These are phyloP conservation scores for Castor canadensis DNA, from an alignment of 2,113 vertebrate species.

Conservation along the genomic window DNA sequence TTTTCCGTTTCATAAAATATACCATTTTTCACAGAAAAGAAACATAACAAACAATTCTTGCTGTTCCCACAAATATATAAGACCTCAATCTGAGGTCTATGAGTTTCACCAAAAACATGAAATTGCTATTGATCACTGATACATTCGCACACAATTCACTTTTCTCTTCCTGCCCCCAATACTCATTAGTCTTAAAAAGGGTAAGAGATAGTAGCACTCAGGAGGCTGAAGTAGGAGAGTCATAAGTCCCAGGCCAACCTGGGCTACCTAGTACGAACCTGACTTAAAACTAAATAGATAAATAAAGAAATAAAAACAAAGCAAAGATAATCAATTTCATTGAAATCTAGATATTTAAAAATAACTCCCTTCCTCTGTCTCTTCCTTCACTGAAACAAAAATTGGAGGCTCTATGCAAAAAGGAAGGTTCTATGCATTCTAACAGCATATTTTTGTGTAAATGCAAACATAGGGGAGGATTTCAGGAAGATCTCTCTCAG, in stretches of 20 bases:
- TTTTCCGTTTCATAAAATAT: constrained; percentile 19
- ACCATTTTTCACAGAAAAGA: constrained; percentile 17
- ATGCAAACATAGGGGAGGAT: neutral
- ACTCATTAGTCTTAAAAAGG: neutral
- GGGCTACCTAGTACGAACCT: neutral
- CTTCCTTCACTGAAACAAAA: constrained; percentile 1
- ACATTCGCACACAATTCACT: neutral
- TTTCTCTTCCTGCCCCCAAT: neutral
- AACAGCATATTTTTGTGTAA: neutral
- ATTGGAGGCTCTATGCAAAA: neutral
- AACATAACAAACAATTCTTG: neutral
- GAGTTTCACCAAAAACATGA: constrained; percentile 8
- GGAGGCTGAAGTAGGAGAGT: neutral
- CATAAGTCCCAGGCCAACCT: neutral
- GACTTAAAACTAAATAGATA: too few relatives aligned
- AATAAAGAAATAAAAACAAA: neutral
- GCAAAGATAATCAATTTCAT: neutral
- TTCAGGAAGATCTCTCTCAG: neutral
- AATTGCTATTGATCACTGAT: neutral
- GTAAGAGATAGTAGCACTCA: neutral
- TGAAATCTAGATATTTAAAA: neutral
- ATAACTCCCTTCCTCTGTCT: neutral
- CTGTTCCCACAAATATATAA: neutral
- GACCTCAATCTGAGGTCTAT: neutral
- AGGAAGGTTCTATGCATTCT: neutral